Conservation (phyloP, 2,888 invertebrate genomes). For the Encarsia formosa region DNA sequence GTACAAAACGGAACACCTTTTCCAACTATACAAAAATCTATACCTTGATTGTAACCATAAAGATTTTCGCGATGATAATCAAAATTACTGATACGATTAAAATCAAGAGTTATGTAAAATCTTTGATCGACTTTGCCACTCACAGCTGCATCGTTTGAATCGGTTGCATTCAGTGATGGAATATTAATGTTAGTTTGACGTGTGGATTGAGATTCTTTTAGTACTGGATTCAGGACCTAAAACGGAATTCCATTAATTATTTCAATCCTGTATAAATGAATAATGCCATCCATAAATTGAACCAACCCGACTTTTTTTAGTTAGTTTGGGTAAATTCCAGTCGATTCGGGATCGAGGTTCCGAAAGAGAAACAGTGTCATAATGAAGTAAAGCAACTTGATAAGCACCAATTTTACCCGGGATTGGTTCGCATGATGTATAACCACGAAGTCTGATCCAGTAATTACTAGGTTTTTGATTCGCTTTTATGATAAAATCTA, state of each 20-base stretch:
- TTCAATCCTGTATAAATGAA: too few relatives aligned
- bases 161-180: slow-evolving; percentile 62
- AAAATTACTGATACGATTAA: slow-evolving; percentile 77
- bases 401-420: slow-evolving; percentile 55
- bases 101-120: slow-evolving; percentile 84
- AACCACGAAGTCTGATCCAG: slow-evolving; percentile 76
- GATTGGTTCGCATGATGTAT: not conserved
- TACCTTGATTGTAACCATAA: slow-evolving; percentile 72
- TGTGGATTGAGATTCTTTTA: slow-evolving; percentile 60
- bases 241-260: too few relatives aligned
- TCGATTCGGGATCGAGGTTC: slow-evolving; percentile 56
- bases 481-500: slow-evolving; percentile 75
- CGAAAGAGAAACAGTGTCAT: slow-evolving; percentile 58
- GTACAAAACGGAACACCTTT: too few relatives aligned
- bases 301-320: slow-evolving; percentile 37
- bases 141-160: slow-evolving; percentile 59
- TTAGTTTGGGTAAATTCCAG: not conserved
- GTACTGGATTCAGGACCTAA: slow-evolving; percentile 76
- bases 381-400: slow-evolving; percentile 67
- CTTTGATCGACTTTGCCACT: slow-evolving; percentile 65
- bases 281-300: too few relatives aligned
- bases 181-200: slow-evolving; percentile 54
- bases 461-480: slow-evolving; percentile 68
- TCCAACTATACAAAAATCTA: too few relatives aligned
- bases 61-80: slow-evolving; percentile 70